phyloP scores from a whole-genome alignment of 2,113 vertebrate species.

The Hippopotamus amphibius region DNA sequence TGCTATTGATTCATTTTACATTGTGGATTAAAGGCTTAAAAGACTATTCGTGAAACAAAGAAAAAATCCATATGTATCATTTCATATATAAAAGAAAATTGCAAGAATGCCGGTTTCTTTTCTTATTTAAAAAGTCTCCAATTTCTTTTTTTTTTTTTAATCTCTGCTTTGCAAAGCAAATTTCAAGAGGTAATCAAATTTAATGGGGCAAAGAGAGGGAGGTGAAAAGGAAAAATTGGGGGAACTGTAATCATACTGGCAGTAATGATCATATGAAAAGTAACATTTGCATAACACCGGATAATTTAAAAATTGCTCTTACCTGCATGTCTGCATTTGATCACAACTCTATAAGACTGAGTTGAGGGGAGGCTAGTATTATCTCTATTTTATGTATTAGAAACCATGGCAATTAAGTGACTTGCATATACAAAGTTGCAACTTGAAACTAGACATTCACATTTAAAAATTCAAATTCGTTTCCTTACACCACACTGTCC shows the following conservation, averaged over 20 bases:
- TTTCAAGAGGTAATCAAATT: constrained; percentile 49
- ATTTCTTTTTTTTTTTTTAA: not conserved
- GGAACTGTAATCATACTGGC: not conserved
- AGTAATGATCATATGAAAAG: constrained; percentile 15
- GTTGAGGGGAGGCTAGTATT: not conserved
- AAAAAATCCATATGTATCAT: constrained; percentile 16
- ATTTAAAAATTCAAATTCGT: not conserved
- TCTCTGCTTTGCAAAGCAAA: constrained; percentile 9
- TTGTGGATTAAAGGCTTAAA: constrained; percentile 57
- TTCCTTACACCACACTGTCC: not conserved
- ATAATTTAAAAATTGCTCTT: not conserved
- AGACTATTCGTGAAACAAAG: constrained; percentile 66
- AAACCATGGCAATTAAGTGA: not conserved
- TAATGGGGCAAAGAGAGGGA: not conserved
- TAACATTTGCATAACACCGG: not conserved
- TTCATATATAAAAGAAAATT: constrained; percentile 58
- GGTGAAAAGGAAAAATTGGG: constrained; percentile 42
- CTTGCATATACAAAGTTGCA: not conserved
- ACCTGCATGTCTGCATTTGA: not conserved
- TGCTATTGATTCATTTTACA: constrained; percentile 60
- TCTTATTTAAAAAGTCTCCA: constrained; percentile 8
- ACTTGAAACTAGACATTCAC: not conserved
- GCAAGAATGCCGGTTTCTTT: constrained; percentile 26
- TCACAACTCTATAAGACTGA: not conserved
- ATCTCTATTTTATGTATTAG: not conserved